These are phyloP conservation scores for Drosophila ezoana DNA, from an alignment of 2,888 invertebrate genomes.

Conservation along the genomic window DNA sequence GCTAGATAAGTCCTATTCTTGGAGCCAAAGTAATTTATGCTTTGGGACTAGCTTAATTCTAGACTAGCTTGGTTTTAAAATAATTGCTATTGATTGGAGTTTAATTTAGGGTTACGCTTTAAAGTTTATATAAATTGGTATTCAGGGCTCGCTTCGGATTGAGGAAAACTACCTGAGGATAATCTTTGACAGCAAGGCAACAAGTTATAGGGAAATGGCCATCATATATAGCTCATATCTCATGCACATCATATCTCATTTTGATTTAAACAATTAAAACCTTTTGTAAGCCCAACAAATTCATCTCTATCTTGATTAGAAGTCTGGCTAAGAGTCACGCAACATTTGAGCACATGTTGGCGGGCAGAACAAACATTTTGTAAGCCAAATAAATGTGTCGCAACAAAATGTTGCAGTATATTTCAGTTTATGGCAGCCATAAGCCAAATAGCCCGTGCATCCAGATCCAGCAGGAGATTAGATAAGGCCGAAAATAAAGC, in stretches of 20 bases:
- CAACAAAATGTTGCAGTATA: conserved; percentile 26
- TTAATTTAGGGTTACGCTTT: too few relatives aligned
- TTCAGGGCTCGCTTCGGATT: too few relatives aligned
- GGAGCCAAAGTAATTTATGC: too few relatives aligned
- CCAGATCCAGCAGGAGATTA: conserved; percentile 40
- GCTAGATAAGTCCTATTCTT: too few relatives aligned
- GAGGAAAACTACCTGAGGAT: neutral
- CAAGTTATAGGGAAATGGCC: neutral
- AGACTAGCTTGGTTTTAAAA: too few relatives aligned
- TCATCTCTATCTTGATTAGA: neutral
- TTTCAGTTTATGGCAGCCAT: conserved; percentile 21
- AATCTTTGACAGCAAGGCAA: neutral
- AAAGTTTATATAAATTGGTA: too few relatives aligned
- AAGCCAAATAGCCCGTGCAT: conserved; percentile 23
- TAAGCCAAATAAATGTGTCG: conserved; percentile 25
- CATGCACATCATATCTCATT: neutral
- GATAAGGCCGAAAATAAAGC: conserved; percentile 43
- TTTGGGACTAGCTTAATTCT: too few relatives aligned
- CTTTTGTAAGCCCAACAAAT: neutral
- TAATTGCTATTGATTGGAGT: too few relatives aligned
- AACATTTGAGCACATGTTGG: neutral
- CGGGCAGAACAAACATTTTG: conserved; percentile 9
- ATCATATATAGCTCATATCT: neutral
- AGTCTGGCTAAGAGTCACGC: too few relatives aligned
- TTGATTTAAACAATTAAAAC: conserved; percentile 4